Conservation (phyloP, 2,113 vertebrate genomes). For the Xerus inauris region DNA sequence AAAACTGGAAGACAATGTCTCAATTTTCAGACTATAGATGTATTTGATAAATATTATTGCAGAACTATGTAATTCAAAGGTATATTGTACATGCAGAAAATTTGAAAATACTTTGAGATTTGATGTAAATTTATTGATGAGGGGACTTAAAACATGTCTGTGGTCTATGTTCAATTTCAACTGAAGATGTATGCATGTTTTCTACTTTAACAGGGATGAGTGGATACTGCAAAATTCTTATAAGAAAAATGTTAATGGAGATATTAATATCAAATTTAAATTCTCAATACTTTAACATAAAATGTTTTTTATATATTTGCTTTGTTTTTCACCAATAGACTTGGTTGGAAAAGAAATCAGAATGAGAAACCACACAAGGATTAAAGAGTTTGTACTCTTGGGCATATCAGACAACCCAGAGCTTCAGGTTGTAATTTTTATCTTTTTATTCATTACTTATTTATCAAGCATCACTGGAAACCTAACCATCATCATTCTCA, state of each 20-base stretch:
- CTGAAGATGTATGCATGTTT: background rate
- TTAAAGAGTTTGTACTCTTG: constrained; percentile 27
- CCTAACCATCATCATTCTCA: constrained; percentile 51
- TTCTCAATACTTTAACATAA: background rate
- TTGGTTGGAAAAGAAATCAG: background rate
- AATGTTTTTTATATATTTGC: background rate
- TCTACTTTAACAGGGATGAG: background rate
- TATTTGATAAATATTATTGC: background rate
- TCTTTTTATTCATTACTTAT: constrained; percentile 52
- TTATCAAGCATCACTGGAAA: constrained; percentile 30
- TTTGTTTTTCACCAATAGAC: background rate
- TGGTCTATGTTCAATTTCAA: background rate
- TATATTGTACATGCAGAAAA: background rate
- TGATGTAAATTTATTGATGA: background rate
- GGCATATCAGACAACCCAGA: background rate
- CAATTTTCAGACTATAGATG: background rate
- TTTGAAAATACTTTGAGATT: background rate
- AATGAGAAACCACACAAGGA: background rate
- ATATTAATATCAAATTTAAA: background rate
- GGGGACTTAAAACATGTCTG: background rate
- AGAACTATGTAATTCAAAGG: background rate
- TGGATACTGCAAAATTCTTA: background rate
- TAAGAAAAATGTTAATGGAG: background rate
- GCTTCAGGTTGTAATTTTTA: constrained; percentile 11
- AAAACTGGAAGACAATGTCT: background rate